Evolutionary conservation across 2,113 vertebrate genomes (phyloP).

Genomic region (Xenotilapia longispinis): DNA sequence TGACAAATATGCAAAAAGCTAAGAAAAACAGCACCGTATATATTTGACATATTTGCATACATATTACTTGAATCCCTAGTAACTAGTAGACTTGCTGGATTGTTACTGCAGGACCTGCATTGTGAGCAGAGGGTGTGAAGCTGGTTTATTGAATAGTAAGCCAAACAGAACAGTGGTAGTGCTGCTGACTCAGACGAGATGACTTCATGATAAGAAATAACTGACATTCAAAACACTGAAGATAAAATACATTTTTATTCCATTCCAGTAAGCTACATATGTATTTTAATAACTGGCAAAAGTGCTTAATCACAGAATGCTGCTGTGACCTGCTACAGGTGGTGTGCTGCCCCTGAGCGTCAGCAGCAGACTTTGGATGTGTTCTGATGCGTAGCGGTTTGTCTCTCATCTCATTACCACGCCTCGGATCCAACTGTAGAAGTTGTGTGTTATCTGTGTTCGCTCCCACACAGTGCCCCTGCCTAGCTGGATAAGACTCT

Average conservation of each 20-base stretch:
- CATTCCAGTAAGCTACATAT: background rate
- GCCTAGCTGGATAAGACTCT: slow-evolving; percentile 19
- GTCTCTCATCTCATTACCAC: background rate
- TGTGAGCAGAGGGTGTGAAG: background rate
- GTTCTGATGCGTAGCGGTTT: background rate
- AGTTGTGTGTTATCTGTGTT: slow-evolving; percentile 14
- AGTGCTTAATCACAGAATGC: background rate
- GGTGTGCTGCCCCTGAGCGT: background rate
- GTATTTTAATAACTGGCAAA: background rate
- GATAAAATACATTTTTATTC: background rate
- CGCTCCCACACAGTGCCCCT: background rate
- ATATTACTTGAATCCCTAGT: background rate
- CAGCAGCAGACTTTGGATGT: background rate
- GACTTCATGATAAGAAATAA: background rate
- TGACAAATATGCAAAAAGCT: background rate
- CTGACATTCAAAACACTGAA: background rate
- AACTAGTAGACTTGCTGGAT: background rate
- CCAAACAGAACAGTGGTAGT: background rate
- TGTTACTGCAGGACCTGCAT: background rate
- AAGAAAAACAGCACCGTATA: background rate
- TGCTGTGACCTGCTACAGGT: background rate
- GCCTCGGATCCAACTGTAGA: background rate
- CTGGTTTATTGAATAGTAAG: background rate
- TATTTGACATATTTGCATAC: background rate
- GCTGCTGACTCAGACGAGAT: background rate